Base-by-base conservation (phyloP, 2,888 invertebrate species). In the Drosophila robusta region DNA sequence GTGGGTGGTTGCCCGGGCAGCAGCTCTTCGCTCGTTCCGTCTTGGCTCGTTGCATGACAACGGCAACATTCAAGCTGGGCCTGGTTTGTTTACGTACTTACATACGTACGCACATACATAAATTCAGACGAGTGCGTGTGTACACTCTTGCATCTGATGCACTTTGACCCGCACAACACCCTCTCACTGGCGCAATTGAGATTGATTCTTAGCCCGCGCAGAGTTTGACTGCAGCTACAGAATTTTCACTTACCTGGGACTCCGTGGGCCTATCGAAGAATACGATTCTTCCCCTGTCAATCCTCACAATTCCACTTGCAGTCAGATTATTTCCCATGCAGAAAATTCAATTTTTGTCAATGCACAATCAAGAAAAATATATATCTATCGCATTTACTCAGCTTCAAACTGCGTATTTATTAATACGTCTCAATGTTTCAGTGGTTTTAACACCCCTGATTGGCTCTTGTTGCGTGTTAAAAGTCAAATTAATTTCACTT, bases 291-390 rank as follows among this genome's bases (percentile, higher is more conserved):
- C 50, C 68, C 26, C 60, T 50, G 58, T 70, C 68, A 14, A 64
- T 49, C 39, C 67, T 38, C 1, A 45, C 6, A 38, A 58, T 57
- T 69, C 66, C 55, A 47, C 63, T 65, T 39, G 68, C 57, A 36
- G 38, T 50, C 29, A 78, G 57, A 50, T 67, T 78, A 51, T 82
- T 81, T 46, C 81, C 81, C 86, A 87, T 87, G 42, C 83, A 85
- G 56, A 42, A 47, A 58, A 36, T 39, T 50, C 38, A 32, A 26
- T 26, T 47, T 9, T n/a, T 58, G 11, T 22, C 32, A 46, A 55
- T 54, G 6, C 22, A 24, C 26, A 50, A 34, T 41, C 24, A n/a
- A 29, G 44, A 7, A 45, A 24, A 16, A 14, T 18, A n/a, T 32
- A 46, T 29, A 2, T n/a, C 22, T 24, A 34, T 5, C 9, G 39